Evolutionary conservation across 1,140 invertebrate genomes (phyloP).

Genomic region (Drosophila paulistorum): DNA sequence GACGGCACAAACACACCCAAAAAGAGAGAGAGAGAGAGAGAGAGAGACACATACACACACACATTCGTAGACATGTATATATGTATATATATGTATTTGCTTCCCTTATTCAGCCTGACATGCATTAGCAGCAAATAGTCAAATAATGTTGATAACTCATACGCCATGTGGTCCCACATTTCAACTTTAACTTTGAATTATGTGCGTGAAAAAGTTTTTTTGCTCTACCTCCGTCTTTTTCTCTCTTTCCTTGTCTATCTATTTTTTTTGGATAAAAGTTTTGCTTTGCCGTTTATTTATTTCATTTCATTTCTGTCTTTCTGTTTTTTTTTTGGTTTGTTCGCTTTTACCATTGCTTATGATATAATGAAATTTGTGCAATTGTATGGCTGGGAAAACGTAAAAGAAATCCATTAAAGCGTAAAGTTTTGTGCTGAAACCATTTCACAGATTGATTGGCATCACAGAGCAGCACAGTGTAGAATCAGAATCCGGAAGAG

Average conservation of each 20-base stretch:
- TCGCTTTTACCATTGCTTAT: slow-evolving; percentile 35
- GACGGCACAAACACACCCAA: slow-evolving; percentile 32
- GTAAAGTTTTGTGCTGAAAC: slow-evolving; percentile 65
- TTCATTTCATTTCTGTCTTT: slow-evolving; percentile 24
- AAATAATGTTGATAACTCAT: slow-evolving; percentile 73
- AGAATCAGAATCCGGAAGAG: not conserved
- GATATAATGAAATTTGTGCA: slow-evolving; percentile 76
- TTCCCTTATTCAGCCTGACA: slow-evolving; percentile 18
- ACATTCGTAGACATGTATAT: not conserved
- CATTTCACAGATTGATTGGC: slow-evolving; percentile 78
- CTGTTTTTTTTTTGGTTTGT: slow-evolving; percentile 17
- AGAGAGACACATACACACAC: slow-evolving; percentile 23
- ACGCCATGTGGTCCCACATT: slow-evolving; percentile 67
- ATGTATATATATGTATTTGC: slow-evolving; percentile 8
- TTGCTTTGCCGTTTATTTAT: slow-evolving; percentile 18
- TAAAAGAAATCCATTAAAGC: slow-evolving; percentile 72
- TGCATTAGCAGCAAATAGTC: slow-evolving; percentile 73
- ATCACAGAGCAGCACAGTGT: slow-evolving; percentile 30
- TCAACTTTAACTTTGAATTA: slow-evolving; percentile 71
- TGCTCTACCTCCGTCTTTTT: slow-evolving; percentile 11
- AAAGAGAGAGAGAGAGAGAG: slow-evolving; percentile 7
- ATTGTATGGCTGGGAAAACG: slow-evolving; percentile 55
- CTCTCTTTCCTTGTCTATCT: slow-evolving; percentile 1
- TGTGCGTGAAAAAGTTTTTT: slow-evolving; percentile 54
- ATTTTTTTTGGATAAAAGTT: slow-evolving; percentile 53